Base-by-base conservation (phyloP, 2,797 vertebrate species). In the Morelia viridis region DNA sequence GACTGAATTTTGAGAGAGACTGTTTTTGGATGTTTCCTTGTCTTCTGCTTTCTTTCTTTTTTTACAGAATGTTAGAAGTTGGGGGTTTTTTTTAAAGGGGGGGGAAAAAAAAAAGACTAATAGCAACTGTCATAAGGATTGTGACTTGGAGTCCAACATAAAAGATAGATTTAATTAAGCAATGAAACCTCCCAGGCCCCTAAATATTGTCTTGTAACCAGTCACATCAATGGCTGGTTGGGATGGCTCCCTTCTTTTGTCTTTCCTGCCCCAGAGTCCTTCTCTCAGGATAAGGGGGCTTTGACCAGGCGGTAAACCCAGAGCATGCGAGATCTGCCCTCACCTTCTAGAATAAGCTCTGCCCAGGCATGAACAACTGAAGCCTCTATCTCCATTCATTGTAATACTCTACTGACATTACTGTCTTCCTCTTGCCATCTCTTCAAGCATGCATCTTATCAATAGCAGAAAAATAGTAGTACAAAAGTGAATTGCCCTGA, bases 281-380 rank as follows among this genome's bases (percentile, higher is more conserved):
- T 88, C 83, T 87, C 90, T 84, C 85, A 28, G 11, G 35, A 87
- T 84, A 91, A 71, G 26, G 0, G 1, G 85, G 71, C 61, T 83
- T 92, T 95, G 94, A 95, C 91, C 94, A 95, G 89, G 3, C 64
- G 90, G 90, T 94, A 95, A 96, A 95, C 95, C 91, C 68, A 80
- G 90, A 1, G 84, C 89, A 60, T 91, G 68, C 8, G 50, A 80
- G 56, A 62, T 64, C 91, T 0, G 0, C 56, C 56, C 3, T 50
- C 83, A 90, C 57, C 88, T 91, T 87, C 76, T 65, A 89, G 0
- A 0, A 17, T 41, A 90, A 87, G 4, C 0, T 0, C 28, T 91
- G 91, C 56, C 92, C 0, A 1, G 91, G 93, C 93, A 84, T 26
- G 46, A 92, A 90, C 92, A 94, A 92, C 89, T 53, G 91, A 89